Evolutionary conservation across 2,113 vertebrate genomes (phyloP).

Genomic region (Nycticebus coucang): DNA sequence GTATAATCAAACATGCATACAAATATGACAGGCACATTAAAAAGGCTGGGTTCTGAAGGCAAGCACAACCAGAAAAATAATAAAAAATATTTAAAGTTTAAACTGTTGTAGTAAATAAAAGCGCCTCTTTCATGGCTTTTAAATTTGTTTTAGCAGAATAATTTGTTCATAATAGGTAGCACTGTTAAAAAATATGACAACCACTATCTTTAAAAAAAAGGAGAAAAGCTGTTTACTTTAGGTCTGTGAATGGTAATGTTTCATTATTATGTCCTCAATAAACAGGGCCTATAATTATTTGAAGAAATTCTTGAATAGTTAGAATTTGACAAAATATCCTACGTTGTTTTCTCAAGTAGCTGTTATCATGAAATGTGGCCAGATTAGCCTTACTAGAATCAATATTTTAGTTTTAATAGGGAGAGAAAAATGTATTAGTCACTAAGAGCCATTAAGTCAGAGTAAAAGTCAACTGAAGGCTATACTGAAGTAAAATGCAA

Average conservation of each 20-base stretch:
- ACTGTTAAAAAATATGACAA: conserved; percentile 76
- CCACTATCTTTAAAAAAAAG: conserved; percentile 71
- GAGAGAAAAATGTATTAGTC: conserved; percentile 21
- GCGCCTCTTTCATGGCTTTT: conserved; percentile 59
- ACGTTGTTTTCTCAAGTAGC: conserved; percentile 38
- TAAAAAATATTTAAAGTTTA: conserved; percentile 57
- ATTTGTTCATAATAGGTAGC: conserved; percentile 74
- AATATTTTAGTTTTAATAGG: conserved; percentile 60
- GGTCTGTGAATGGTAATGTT: conserved; percentile 68
- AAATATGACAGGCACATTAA: conserved; percentile 44
- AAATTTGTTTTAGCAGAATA: conserved; percentile 64
- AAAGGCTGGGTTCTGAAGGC: conserved; percentile 63
- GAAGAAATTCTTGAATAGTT: conserved; percentile 73
- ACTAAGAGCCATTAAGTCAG: conserved; percentile 14
- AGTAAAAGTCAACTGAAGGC: conserved; percentile 58
- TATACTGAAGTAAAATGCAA: conserved; percentile 44
- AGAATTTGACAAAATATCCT: conserved; percentile 59
- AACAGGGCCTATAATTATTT: conserved; percentile 26
- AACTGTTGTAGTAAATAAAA: conserved; percentile 37
- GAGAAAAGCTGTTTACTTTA: conserved; percentile 68
- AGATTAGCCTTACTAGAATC: conserved; percentile 51
- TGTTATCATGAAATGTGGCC: conserved; percentile 38
- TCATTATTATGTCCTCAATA: conserved; percentile 67
- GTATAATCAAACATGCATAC: conserved; percentile 80
- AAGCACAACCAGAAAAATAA: conserved; percentile 79